Evolutionary conservation across 30 jellyfish, hydroid and myxozoan species (phyloP).

Genomic region (Pelagia noctiluca): DNA sequence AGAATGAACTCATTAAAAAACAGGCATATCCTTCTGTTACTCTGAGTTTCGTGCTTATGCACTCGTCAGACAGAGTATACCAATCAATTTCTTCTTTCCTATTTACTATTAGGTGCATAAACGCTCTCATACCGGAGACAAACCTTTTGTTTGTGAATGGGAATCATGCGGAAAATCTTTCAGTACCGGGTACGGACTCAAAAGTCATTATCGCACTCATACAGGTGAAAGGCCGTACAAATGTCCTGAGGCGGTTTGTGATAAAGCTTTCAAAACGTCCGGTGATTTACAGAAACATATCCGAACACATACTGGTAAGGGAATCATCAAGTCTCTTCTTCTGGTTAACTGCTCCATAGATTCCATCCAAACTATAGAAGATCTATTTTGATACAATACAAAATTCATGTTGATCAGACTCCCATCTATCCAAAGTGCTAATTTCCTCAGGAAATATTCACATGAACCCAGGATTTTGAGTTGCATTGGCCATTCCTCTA

Average conservation of each 20-base stretch:
- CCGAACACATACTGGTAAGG: conserved; percentile 97
- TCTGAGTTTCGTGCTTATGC: too few species aligned
- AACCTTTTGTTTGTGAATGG: conserved; percentile 97
- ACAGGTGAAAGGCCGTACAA: conserved; percentile 98
- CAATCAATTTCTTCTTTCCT: not conserved
- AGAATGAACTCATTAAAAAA: too few species aligned
- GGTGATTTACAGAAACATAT: conserved; percentile 98
- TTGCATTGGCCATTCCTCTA: too few species aligned
- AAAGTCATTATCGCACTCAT: conserved; percentile 97
- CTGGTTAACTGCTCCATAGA: not conserved
- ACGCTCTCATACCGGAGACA: conserved; percentile 96
- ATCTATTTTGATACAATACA: too few species aligned
- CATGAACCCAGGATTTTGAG: too few species aligned
- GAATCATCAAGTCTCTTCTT: not conserved
- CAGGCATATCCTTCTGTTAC: too few species aligned
- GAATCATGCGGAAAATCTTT: conserved; percentile 91
- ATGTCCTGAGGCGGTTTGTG: conserved; percentile 88
- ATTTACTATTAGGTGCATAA: conserved; percentile 79
- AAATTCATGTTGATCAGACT: too few species aligned
- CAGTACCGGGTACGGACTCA: conserved; percentile 99
- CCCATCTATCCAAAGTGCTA: too few species aligned
- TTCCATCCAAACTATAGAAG: too few species aligned
- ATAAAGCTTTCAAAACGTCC: conserved; percentile 95
- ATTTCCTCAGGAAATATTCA: too few species aligned
- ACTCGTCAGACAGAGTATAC: too few species aligned